Base-by-base conservation (phyloP, 2,888 invertebrate genomes). In the Oscheius myriophilus region DNA sequence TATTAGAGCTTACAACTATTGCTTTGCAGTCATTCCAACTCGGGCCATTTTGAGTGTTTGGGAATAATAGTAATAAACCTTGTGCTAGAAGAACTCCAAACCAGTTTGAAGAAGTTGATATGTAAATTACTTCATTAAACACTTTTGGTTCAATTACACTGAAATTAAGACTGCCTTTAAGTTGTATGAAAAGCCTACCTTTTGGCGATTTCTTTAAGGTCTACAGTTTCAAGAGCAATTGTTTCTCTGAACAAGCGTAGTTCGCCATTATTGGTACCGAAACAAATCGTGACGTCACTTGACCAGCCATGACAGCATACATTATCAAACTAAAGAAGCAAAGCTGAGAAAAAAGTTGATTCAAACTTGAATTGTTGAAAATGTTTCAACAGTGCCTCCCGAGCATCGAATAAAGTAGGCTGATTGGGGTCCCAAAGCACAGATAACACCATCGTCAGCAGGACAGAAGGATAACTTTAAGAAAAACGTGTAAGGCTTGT, bases 201-300 rank as follows among this genome's bases (percentile, higher is more conserved):
- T 59, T 69, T 61, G 25, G 73, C 68, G 9, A 80, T 16, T 42
- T 67, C 65, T 49, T 68, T 67, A 9, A 83, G 59, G 46, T 83
- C 73, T 18, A 83, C 68, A n/a, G 70, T 55, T 64, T 83, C 79
- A 41, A 83, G 69, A 11, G 75, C 64, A 21, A 83, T 76, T 6
- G 83, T 83, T 68, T 83, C 83, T 23, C 83, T 62, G 64, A 82
- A 83, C n/a, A 83, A 68, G n/a, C 69, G 66, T 26, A 83, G 54
- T 9, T 70, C 57, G 0, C 83, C 80, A 7, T 69, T 52, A n/a
- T 41, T 66, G 3, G 72, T 79, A 11, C 83, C 83, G 58, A 83
- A 83, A n/a, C 80, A 76, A 23, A 82, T 73, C 33, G 82, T 83
- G 1, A 83, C 83, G 63, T 83, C 83, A 46, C 77, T 80, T 0